phyloP scores from a whole-genome alignment of 2,113 vertebrate species.

The Pleuronectes platessa region DNA sequence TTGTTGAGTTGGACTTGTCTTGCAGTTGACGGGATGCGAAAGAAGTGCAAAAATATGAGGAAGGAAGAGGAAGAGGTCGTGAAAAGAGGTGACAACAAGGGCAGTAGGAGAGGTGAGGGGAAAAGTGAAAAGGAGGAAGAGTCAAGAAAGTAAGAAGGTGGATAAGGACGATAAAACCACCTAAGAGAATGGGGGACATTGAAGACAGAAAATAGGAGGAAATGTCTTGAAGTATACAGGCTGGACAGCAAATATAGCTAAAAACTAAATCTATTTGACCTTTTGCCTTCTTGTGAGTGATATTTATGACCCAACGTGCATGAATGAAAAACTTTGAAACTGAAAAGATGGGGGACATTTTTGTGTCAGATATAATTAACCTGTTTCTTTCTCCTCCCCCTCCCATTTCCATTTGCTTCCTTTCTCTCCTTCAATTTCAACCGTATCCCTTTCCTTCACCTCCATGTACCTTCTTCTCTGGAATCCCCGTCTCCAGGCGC shows the following conservation, averaged over 20 bases:
- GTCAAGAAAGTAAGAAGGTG: neutral
- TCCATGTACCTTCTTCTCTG: neutral
- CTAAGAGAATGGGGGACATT: neutral
- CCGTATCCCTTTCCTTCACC: neutral
- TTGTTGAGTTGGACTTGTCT: neutral
- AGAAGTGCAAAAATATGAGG: neutral
- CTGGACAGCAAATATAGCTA: neutral
- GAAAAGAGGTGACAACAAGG: too few relatives aligned
- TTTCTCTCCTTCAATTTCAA: constrained; percentile 11
- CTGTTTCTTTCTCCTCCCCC: constrained; percentile 13
- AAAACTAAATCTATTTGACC: neutral
- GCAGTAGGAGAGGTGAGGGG: too few relatives aligned
- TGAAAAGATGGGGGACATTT: neutral
- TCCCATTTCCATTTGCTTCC: neutral
- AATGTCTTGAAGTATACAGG: too few relatives aligned
- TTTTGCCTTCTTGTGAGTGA: constrained; percentile 6
- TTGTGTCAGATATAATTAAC: constrained; percentile 32
- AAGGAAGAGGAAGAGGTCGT: too few relatives aligned
- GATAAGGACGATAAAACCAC: neutral
- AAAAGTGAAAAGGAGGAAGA: neutral
- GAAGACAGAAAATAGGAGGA: neutral
- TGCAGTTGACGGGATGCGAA: neutral
- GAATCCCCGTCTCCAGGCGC: constrained; percentile 64
- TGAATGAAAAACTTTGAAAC: constrained; percentile 1
- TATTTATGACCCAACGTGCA: constrained; percentile 15